Conservation (phyloP, 2,113 vertebrate species). For the Craseonycteris thonglongyai region DNA sequence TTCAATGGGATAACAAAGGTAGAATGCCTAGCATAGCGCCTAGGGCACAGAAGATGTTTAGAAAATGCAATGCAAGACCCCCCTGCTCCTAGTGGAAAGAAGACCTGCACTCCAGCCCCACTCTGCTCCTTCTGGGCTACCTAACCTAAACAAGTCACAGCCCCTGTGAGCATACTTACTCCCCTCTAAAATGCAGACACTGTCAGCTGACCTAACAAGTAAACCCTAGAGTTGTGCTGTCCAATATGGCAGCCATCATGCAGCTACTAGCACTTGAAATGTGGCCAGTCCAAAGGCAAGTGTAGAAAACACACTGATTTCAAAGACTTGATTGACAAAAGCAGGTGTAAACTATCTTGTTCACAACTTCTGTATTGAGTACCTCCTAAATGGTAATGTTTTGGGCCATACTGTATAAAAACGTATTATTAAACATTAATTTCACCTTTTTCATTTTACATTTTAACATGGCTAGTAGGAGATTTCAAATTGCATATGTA, state of each 20-base stretch:
- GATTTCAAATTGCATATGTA: neutral
- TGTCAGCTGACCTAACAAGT: neutral
- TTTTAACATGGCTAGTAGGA: neutral
- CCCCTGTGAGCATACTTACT: neutral
- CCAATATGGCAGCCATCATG: neutral
- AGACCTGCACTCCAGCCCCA: rapidly evolving
- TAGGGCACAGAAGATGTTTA: neutral
- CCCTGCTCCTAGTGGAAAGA: neutral
- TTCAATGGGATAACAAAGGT: neutral
- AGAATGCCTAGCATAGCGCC: rapidly evolving
- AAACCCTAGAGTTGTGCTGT: neutral
- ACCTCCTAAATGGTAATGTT: neutral
- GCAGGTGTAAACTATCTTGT: neutral
- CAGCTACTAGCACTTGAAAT: neutral
- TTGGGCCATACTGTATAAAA: neutral
- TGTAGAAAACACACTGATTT: neutral
- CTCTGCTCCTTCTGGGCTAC: neutral
- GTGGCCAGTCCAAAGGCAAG: neutral
- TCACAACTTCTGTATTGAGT: neutral
- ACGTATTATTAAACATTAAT: neutral
- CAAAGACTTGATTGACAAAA: neutral
- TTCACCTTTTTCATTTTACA: neutral
- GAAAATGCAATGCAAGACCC: neutral
- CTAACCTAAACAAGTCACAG: neutral
- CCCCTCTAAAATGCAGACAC: neutral